Percentiles rank a stretch among this genome's conserved stretches.
Evolutionary conservation across 2,797 vertebrate species (phyloP).

Genomic region (Dromococcyx pavoninus): DNA sequence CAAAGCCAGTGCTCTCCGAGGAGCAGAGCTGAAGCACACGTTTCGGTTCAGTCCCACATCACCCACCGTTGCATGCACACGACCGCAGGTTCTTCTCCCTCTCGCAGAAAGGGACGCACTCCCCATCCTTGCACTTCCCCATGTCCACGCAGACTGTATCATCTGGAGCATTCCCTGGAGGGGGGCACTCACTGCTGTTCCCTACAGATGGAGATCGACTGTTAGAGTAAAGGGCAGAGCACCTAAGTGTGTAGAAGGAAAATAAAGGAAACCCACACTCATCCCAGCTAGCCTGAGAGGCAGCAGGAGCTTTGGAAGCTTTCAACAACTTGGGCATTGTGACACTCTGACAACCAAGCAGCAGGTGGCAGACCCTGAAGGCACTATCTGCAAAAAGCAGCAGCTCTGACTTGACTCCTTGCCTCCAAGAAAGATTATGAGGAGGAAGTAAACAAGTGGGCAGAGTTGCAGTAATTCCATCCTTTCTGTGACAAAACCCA

Average conservation of each 20-base stretch:
- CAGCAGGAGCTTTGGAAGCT: background rate
- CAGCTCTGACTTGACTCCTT: background rate
- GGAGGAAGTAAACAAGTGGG: background rate
- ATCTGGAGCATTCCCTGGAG: constrained; percentile 85
- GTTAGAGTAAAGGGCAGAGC: background rate
- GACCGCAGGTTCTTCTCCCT: constrained; percentile 81
- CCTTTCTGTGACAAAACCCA: background rate
- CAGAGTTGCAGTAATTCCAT: background rate
- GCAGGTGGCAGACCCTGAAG: background rate
- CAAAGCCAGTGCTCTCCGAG: accelerated
- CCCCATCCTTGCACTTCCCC: constrained; percentile 86
- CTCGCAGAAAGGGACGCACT: constrained; percentile 94
- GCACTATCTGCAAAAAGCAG: background rate
- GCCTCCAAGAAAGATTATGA: background rate
- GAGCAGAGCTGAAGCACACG: background rate
- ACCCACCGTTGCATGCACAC: constrained; percentile 91
- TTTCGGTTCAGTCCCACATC: accelerated
- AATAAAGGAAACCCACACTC: background rate
- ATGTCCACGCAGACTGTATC: constrained; percentile 89
- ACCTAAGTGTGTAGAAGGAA: background rate
- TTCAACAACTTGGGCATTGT: background rate
- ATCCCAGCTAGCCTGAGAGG: background rate
- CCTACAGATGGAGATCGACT: constrained; percentile 71
- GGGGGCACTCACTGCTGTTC: constrained; percentile 89
- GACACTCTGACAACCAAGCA: background rate